Conservation (phyloP, 64 coral and sea anemone genomes). For the Stylophora pistillata region DNA sequence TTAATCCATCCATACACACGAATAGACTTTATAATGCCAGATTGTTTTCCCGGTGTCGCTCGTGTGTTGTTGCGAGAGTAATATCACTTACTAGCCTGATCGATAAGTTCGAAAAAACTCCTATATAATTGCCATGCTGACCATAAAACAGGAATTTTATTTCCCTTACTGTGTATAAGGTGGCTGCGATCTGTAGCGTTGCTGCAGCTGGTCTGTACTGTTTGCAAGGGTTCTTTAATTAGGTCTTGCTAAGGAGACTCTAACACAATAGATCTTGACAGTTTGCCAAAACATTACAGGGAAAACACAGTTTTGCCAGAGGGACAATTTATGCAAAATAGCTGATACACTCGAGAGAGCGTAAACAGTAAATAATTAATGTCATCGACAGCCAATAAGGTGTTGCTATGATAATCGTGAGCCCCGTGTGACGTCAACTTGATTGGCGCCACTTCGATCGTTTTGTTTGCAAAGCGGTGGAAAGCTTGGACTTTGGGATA, state of each 20-base stretch:
- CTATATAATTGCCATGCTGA: neutral
- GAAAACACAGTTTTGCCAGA: slow-evolving; percentile 42
- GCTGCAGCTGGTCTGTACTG: slow-evolving; percentile 18
- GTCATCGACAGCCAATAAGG: slow-evolving; percentile 24
- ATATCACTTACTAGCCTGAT: neutral
- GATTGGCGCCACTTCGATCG: slow-evolving; percentile 39
- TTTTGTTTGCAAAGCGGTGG: slow-evolving; percentile 19
- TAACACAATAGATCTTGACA: slow-evolving; percentile 44
- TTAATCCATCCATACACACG: slow-evolving; percentile 32
- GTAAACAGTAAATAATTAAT: slow-evolving; percentile 68
- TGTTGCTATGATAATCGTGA: slow-evolving; percentile 42
- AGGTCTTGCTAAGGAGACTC: slow-evolving; percentile 36
- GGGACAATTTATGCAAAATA: slow-evolving; percentile 62
- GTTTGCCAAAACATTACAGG: slow-evolving; percentile 45
- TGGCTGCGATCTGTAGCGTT: neutral
- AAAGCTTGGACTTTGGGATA: neutral
- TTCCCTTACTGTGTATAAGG: neutral
- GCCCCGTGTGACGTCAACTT: slow-evolving; percentile 45
- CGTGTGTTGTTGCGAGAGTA: neutral
- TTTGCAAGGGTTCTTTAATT: slow-evolving; percentile 29
- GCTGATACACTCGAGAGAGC: slow-evolving; percentile 35
- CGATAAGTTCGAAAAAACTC: neutral
- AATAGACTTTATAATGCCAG: neutral
- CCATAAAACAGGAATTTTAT: neutral
- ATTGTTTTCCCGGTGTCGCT: neutral